Conservation (phyloP, 2,113 vertebrate genomes). For the Phrynocephalus versicolor region DNA sequence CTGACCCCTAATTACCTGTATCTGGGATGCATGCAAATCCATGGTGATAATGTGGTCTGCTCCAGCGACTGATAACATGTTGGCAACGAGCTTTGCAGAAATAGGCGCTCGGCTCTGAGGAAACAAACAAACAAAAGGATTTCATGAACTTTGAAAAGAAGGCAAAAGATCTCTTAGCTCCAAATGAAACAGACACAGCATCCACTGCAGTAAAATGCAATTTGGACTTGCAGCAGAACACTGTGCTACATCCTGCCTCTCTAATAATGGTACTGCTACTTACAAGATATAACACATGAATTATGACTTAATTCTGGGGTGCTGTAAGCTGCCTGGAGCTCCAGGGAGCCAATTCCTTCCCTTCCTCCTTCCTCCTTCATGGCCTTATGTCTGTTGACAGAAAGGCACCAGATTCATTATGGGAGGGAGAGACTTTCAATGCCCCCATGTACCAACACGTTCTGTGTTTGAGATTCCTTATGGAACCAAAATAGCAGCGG, state of each 20-base stretch:
- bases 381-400: not conserved
- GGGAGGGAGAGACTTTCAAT: not conserved
- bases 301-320: not conserved
- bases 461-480: not conserved
- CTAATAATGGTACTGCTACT: not conserved
- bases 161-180: not conserved
- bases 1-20: constrained; percentile 80
- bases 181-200: not conserved
- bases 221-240: not conserved
- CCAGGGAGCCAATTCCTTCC: not conserved
- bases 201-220: not conserved
- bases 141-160: constrained; percentile 26
- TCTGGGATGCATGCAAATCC: constrained; percentile 97
- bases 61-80: constrained; percentile 94
- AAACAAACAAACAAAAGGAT: constrained; percentile 50
- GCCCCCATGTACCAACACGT: not conserved
- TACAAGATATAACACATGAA: not conserved
- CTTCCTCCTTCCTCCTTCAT: not conserved
- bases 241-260: not conserved
- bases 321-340: not conserved
- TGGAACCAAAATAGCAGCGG: not conserved
- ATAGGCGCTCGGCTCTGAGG: constrained; percentile 92
- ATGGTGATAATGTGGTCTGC: constrained; percentile 98
- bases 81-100: constrained; percentile 95
- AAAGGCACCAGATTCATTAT: not conserved